These are phyloP conservation scores for Melanotaenia parkinsoni DNA, from an alignment of 2,797 vertebrate species.

Conservation along the genomic window DNA sequence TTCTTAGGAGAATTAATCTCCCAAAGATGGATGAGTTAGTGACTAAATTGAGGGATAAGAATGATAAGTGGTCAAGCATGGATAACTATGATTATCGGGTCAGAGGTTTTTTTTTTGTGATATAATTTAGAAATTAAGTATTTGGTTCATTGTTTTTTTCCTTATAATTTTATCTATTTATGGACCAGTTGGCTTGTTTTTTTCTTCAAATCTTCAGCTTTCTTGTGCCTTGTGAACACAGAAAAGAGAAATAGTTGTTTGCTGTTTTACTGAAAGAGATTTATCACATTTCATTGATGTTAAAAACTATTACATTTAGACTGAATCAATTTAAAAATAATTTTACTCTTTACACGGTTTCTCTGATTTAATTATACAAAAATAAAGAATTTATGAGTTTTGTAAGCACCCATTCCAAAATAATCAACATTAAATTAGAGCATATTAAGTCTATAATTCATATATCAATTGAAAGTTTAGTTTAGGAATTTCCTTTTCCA, in stretches of 20 bases:
- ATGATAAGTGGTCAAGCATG: constrained; percentile 51
- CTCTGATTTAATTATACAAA: background rate
- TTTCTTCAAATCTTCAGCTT: background rate
- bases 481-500: constrained; percentile 54
- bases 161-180: background rate
- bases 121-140: constrained; percentile 23
- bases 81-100: constrained; percentile 46
- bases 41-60: constrained; percentile 45
- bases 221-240: background rate
- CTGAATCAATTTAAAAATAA: constrained; percentile 22
- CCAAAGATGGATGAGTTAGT: constrained; percentile 61
- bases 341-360: background rate
- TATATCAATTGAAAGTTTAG: constrained; percentile 48
- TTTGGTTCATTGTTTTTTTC: background rate
- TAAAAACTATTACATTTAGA: background rate
- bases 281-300: background rate
- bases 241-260: background rate
- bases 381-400: background rate
- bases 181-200: background rate
- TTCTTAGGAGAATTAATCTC: constrained; percentile 68
- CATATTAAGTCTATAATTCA: background rate
- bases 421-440: background rate
- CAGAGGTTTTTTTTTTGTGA: constrained; percentile 45
- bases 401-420: background rate
- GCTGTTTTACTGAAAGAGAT: background rate